phyloP scores from a whole-genome alignment of 2,113 vertebrate genomes.

The Labeo catla region DNA sequence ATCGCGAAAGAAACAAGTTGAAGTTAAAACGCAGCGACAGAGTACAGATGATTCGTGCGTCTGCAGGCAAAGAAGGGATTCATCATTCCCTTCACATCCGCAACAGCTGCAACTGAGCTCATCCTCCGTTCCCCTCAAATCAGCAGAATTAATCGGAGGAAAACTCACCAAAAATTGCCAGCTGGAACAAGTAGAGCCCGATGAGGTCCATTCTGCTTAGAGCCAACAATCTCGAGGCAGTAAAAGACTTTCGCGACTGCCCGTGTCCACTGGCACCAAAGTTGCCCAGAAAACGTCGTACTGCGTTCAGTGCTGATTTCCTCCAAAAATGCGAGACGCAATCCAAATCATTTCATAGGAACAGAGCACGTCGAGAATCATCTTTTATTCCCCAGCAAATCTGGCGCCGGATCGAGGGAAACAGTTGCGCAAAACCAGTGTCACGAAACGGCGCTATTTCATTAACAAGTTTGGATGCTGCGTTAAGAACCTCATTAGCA shows the following conservation, averaged over 20 bases:
- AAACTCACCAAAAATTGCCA: slow-evolving; percentile 57
- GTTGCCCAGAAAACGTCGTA: slow-evolving; percentile 45
- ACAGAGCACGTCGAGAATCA: slow-evolving; percentile 40
- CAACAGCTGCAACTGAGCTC: slow-evolving; percentile 40
- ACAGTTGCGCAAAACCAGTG: slow-evolving; percentile 40
- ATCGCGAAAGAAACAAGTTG: neutral
- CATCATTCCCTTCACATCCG: slow-evolving; percentile 30
- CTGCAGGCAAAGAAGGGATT: slow-evolving; percentile 13
- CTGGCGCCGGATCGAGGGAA: slow-evolving; percentile 36
- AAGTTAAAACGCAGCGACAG: neutral
- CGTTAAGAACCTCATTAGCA: slow-evolving; percentile 8
- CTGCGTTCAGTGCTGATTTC: slow-evolving; percentile 49
- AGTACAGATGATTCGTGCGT: neutral
- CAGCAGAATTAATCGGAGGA: slow-evolving; percentile 41
- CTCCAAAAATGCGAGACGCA: slow-evolving; percentile 38
- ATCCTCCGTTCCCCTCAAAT: slow-evolving; percentile 13
- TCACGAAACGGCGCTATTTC: slow-evolving; percentile 3
- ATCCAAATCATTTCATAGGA: slow-evolving; percentile 49
- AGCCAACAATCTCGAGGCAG: slow-evolving; percentile 47
- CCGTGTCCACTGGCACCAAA: slow-evolving; percentile 53
- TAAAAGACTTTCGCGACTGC: slow-evolving; percentile 48
- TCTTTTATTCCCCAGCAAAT: slow-evolving; percentile 40
- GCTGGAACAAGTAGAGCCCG: slow-evolving; percentile 56
- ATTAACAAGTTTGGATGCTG: neutral
- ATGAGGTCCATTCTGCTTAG: slow-evolving; percentile 56